phyloP scores from a whole-genome alignment of 2,113 vertebrate species.

The Nesogale talazaci region DNA sequence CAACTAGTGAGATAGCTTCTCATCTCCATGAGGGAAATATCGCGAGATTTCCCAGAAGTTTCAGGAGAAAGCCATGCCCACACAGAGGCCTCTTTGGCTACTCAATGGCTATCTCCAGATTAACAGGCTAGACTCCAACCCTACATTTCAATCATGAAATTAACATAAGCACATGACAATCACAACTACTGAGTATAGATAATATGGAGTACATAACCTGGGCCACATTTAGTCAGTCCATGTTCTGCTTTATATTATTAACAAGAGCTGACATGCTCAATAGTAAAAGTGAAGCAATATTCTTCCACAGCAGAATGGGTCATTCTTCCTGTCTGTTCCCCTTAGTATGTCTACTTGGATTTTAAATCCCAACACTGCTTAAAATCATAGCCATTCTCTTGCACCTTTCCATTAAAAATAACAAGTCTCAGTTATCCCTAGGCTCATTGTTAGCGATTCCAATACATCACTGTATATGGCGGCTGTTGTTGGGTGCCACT shows the following conservation, averaged over 20 bases:
- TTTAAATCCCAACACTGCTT: neutral
- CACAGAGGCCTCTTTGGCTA: no score
- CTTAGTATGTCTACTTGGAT: neutral
- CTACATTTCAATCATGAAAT: no score
- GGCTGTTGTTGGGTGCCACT: no score
- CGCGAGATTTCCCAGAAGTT: no score
- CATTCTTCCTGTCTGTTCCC: neutral
- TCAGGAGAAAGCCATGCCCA: no score
- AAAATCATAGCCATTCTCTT: constrained; percentile 34
- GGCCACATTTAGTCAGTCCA: neutral
- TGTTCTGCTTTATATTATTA: neutral
- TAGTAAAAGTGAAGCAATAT: neutral
- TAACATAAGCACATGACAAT: no score
- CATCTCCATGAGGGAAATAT: no score
- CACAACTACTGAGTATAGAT: neutral
- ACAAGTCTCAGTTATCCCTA: neutral
- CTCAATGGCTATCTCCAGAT: no score
- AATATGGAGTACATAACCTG: neutral
- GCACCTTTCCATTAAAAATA: constrained; percentile 49
- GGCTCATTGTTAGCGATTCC: neutral
- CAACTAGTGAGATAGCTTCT: no score
- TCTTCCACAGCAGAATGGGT: neutral
- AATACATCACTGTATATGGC: constrained; percentile 18
- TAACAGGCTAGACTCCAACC: no score
- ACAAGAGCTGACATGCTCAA: neutral